Percentiles rank a stretch among this genome's conserved stretches.
phyloP scores from a whole-genome alignment of 2,113 vertebrate genomes.

The Acrocephalus arundinaceus region DNA sequence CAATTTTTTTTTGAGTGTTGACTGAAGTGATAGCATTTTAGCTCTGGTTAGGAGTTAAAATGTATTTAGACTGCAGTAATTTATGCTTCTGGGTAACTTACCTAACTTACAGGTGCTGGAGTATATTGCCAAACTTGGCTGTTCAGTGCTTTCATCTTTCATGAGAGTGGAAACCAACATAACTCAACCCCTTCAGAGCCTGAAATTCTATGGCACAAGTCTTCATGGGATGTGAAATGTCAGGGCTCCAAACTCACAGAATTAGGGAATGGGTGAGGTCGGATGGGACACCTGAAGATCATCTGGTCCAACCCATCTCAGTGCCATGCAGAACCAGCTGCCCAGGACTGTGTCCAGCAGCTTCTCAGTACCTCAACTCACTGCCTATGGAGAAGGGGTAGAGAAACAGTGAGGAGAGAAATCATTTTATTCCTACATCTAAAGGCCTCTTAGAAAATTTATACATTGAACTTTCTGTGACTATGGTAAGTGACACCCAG shows the following conservation, averaged over 20 bases:
- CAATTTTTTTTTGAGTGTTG: not conserved
- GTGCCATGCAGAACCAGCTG: not conserved
- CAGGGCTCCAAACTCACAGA: not conserved
- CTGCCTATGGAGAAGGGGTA: not conserved
- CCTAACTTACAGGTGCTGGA: not conserved
- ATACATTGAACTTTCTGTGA: not conserved
- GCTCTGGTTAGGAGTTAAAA: not conserved
- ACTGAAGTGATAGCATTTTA: not conserved
- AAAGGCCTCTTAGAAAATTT: not conserved
- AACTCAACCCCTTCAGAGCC: not conserved
- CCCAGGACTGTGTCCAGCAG: not conserved
- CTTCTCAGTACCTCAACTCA: not conserved
- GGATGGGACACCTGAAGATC: fast-evolving
- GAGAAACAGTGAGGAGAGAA: not conserved
- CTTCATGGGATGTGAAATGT: not conserved
- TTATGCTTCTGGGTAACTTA: not conserved
- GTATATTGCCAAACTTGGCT: not conserved
- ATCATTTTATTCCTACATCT: not conserved
- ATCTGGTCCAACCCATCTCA: not conserved
- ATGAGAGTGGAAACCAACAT: not conserved
- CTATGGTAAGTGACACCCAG: not conserved
- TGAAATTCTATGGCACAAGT: not conserved
- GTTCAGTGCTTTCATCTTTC: not conserved
- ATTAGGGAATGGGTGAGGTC: not conserved
- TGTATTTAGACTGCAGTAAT: not conserved